phyloP scores from a whole-genome alignment of 1,140 invertebrate species.

The Drosophila funebris region DNA sequence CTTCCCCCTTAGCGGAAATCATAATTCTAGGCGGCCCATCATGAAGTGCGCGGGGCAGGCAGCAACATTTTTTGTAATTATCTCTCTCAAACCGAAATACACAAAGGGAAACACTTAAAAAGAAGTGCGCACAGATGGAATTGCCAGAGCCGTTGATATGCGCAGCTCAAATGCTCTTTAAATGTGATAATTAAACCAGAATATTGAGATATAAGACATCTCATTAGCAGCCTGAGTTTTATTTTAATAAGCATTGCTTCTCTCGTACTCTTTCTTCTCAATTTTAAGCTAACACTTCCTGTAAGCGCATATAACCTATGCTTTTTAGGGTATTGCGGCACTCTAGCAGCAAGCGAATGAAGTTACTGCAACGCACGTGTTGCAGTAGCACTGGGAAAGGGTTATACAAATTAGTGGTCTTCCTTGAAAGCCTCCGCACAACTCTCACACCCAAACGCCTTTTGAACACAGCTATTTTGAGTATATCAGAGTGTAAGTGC shows the following conservation, averaged over 20 bases:
- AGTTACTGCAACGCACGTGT: constrained; percentile 57
- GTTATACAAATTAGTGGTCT: constrained; percentile 31
- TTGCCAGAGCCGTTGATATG: not conserved
- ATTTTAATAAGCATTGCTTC: too few species aligned
- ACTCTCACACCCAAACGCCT: not conserved
- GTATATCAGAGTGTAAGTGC: not conserved
- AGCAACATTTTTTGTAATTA: constrained; percentile 78
- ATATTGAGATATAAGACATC: not conserved
- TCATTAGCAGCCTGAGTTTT: too few species aligned
- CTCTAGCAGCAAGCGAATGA: constrained; percentile 36
- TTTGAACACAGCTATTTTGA: not conserved
- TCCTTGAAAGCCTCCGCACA: not conserved
- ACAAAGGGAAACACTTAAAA: constrained; percentile 29
- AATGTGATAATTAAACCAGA: not conserved
- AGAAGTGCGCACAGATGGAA: not conserved
- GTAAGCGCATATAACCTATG: not conserved
- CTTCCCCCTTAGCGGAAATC: constrained; percentile 38
- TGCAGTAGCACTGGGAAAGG: constrained; percentile 23
- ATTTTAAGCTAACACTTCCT: not conserved
- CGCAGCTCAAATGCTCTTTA: not conserved
- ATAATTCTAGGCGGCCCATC: constrained; percentile 72
- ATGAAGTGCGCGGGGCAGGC: constrained; percentile 53
- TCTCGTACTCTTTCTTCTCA: too few species aligned
- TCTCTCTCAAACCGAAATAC: constrained; percentile 67
- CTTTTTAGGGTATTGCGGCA: not conserved